phyloP scores from a whole-genome alignment of 2,888 invertebrate genomes.

The Cryptus armator region DNA sequence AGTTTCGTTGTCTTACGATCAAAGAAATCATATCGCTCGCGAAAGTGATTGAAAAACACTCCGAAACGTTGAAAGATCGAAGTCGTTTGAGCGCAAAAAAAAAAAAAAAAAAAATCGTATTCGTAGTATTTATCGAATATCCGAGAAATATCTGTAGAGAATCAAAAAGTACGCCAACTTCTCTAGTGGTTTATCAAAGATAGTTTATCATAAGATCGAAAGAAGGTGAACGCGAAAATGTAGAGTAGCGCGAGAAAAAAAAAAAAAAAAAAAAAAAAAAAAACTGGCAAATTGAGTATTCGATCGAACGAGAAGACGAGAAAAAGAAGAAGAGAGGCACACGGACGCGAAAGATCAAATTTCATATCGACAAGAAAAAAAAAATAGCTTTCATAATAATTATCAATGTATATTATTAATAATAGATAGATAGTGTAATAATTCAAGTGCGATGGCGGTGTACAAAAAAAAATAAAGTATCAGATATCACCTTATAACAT shows the following conservation, averaged over 20 bases:
- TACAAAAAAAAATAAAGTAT: slow-evolving; percentile 51
- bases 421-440: slow-evolving; percentile 29
- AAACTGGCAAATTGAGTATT: not conserved
- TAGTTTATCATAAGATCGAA: slow-evolving; percentile 41
- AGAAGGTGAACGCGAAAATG: not conserved
- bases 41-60: not conserved
- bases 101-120: not conserved
- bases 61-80: not conserved
- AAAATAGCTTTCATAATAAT: slow-evolving; percentile 63
- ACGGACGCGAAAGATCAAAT: slow-evolving; percentile 54
- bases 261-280: not conserved
- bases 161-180: not conserved
- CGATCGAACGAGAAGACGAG: not conserved
- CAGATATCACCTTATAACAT: slow-evolving; percentile 42
- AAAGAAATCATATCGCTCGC: slow-evolving; percentile 11
- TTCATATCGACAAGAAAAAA: slow-evolving; percentile 60
- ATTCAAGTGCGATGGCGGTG: slow-evolving; percentile 44
- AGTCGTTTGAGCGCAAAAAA: not conserved
- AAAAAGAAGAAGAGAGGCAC: not conserved
- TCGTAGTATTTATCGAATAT: not conserved
- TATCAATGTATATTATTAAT: slow-evolving; percentile 59
- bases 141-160: slow-evolving; percentile 25
- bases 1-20: not conserved
- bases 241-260: not conserved
- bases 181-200: slow-evolving; percentile 23